Evolutionary conservation across 2,888 invertebrate species (phyloP), one percentile per base, ranked within the genome.

Genomic region (Opisthograptis luteolata): DNA sequence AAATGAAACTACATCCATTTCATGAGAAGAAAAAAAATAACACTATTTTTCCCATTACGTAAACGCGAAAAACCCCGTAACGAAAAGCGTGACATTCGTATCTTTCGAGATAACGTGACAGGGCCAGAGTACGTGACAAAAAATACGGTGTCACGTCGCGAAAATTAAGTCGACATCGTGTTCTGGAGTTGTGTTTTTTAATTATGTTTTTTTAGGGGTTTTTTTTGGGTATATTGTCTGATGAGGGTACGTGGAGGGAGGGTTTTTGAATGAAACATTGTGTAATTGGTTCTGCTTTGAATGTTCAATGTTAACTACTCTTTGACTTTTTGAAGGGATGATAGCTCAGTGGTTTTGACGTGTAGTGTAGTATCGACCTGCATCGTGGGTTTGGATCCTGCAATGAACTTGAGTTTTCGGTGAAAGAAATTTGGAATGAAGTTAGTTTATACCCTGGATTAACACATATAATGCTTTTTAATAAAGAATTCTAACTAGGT

Each of bases 81-180:
- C 39, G 57, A 42, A 47, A 42, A 35, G 54, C 48, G 42, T 58
- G 64, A 63, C 66, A 66, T 54, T 66, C 64, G 73, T 71, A 71
- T 70, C 70, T 58, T 43, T 14, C 15, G 40, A 71, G 73, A 73
- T 72, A 74, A 69, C 45, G 58, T 62, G 68, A 64, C 55, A 44
- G 34, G 51, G 45, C 42, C n/a, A 1, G 47, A 39, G 59, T 43
- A 66, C 69, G 74, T 70, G 70, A 70, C 70, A 67, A 69, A 66
- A 71, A 69, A 64, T 51, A 47, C 37, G 40, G 41, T 48, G 49
- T 54, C 49, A 49, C 43, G 57, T 50, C 56, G 58, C 51, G 47
- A 60, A 66, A 71, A 68, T 72, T 64, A 72, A 66, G 41, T 45
- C 32, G 25, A 39, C 46, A 20, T 10, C 12, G 47, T 27, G 30